These are phyloP conservation scores for Melanostigma gelatinosum DNA, from an alignment of 2,113 vertebrate species.

Conservation along the genomic window DNA sequence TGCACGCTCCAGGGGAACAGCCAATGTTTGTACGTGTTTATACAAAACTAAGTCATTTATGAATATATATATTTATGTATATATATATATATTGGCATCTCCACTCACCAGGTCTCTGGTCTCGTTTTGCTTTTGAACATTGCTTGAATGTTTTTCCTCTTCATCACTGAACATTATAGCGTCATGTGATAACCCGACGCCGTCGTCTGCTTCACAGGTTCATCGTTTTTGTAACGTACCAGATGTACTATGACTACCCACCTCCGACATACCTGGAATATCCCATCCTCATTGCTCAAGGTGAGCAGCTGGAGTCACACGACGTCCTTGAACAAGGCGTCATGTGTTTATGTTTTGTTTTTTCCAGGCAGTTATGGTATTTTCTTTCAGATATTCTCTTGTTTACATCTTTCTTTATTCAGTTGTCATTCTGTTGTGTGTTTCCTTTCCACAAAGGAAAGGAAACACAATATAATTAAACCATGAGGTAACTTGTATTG, in stretches of 20 bases:
- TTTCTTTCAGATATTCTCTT: background rate
- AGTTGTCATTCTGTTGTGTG: background rate
- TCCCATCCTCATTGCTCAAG: slow-evolving; percentile 94
- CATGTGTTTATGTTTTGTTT: background rate
- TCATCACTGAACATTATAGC: background rate
- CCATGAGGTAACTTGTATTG: too few relatives aligned
- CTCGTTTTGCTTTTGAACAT: background rate
- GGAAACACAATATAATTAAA: too few relatives aligned
- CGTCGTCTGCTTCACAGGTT: slow-evolving; percentile 79
- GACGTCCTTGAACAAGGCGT: background rate
- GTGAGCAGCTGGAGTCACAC: slow-evolving; percentile 73
- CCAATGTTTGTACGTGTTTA: background rate
- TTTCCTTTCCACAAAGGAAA: background rate
- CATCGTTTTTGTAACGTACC: slow-evolving; percentile 94
- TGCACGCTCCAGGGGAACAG: slow-evolving; percentile 37
- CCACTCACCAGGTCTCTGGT: too few relatives aligned
- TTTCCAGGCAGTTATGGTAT: background rate
- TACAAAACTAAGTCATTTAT: background rate
- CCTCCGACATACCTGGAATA: slow-evolving; percentile 93
- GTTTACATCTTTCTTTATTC: background rate
- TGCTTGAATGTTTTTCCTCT: background rate
- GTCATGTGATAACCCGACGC: background rate
- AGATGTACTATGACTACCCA: slow-evolving; percentile 92
- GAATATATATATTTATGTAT: too few relatives aligned
- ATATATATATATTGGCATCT: too few relatives aligned